Percentiles rank a stretch among this genome's conserved stretches.
Evolutionary conservation across 2,797 vertebrate species (phyloP).

Genomic region (Sebastes vulpes): DNA sequence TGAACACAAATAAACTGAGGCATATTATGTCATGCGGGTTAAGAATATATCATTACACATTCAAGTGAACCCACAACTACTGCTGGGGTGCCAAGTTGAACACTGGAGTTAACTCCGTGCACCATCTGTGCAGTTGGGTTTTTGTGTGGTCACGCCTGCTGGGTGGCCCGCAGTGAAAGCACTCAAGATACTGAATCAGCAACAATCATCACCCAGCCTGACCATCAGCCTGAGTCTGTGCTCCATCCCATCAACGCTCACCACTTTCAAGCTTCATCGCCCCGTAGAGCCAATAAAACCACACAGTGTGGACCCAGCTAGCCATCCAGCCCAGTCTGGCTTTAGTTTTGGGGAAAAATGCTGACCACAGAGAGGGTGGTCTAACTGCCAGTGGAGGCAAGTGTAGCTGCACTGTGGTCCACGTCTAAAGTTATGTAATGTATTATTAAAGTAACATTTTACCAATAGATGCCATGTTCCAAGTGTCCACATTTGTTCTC

Average conservation of each 20-base stretch:
- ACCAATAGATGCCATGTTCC: neutral
- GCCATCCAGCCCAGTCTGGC: conserved; percentile 24
- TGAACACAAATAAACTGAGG: conserved; percentile 45
- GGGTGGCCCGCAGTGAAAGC: conserved; percentile 75
- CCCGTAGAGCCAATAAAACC: conserved; percentile 64
- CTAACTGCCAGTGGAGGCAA: neutral
- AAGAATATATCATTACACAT: conserved; percentile 44
- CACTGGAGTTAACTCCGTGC: conserved; percentile 4
- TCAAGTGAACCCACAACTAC: conserved; percentile 31
- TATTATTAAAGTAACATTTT: conserved; percentile 3
- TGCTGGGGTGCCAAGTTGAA: conserved; percentile 4
- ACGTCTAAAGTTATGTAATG: neutral
- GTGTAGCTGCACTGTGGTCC: conserved; percentile 6
- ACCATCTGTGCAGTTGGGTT: conserved; percentile 61
- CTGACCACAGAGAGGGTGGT: conserved; percentile 36
- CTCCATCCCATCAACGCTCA: conserved; percentile 19
- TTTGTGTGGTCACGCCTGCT: conserved; percentile 63
- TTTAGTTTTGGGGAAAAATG: conserved; percentile 28
- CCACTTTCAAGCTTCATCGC: conserved; percentile 55
- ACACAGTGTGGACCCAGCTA: conserved; percentile 22
- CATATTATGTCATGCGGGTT: conserved; percentile 39
- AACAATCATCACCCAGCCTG: conserved; percentile 51
- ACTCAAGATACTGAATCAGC: conserved; percentile 76
- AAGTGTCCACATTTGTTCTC: neutral
- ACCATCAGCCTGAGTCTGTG: conserved; percentile 1